A percentile compares a stretch with the other conserved stretches of the same genome.
Conservation (phyloP, 1,140 invertebrate genomes). For the Ceratina calcarata region DNA sequence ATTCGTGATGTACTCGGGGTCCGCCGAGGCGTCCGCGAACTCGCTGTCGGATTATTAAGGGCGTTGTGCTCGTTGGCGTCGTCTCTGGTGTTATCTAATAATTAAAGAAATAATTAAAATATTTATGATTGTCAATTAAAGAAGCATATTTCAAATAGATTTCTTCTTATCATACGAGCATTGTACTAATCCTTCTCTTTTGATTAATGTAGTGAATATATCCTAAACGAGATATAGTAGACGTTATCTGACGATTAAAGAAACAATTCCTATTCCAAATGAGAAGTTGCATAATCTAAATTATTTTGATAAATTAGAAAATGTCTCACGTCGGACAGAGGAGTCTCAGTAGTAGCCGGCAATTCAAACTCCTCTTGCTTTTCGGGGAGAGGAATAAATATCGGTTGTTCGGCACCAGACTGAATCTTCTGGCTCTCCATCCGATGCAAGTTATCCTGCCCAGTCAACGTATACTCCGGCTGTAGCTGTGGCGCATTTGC, state of each 20-base stretch:
- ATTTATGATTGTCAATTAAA: too few species aligned
- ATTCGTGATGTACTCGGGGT: slow-evolving; percentile 67
- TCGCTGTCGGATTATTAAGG: slow-evolving; percentile 72
- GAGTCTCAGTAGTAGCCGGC: slow-evolving; percentile 35
- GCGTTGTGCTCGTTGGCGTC: slow-evolving; percentile 67
- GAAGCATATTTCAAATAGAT: too few species aligned
- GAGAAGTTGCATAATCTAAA: neutral
- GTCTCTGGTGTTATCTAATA: slow-evolving; percentile 51
- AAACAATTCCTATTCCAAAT: neutral
- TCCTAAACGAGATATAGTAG: too few species aligned
- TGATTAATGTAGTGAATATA: too few species aligned
- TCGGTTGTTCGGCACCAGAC: slow-evolving; percentile 31
- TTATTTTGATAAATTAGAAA: neutral
- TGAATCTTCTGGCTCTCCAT: slow-evolving; percentile 47
- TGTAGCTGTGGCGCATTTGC: slow-evolving; percentile 37
- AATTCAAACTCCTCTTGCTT: slow-evolving; percentile 64
- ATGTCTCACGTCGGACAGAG: slow-evolving; percentile 62
- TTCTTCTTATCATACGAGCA: too few species aligned
- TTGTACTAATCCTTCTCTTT: too few species aligned
- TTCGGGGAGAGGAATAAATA: slow-evolving; percentile 64
- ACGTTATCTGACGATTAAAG: slow-evolving; percentile 33
- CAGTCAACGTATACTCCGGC: slow-evolving; percentile 37
- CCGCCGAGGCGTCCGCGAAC: slow-evolving; percentile 66
- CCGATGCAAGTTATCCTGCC: slow-evolving; percentile 37
- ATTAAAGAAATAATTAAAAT: neutral